These are phyloP conservation scores for Caenorhabditis plicata DNA, from an alignment of 2,888 invertebrate species.

Conservation along the genomic window DNA sequence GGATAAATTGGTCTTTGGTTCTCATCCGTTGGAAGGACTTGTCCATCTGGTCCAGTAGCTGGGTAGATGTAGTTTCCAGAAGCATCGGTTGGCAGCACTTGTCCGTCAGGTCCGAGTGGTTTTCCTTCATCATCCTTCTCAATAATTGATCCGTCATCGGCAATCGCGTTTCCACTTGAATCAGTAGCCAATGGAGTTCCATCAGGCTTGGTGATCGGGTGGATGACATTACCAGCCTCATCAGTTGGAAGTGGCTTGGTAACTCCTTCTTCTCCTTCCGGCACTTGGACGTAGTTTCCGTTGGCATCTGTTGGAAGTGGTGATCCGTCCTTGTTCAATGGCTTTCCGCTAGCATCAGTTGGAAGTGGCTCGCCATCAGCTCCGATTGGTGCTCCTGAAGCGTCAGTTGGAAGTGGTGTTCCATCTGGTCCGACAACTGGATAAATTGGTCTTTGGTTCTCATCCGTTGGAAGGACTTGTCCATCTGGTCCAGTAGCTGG, in stretches of 20 bases:
- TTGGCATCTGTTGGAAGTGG: slow-evolving; percentile 4
- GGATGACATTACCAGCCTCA: slow-evolving; percentile 24
- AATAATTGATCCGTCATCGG: slow-evolving; percentile 3
- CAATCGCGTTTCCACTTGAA: background rate
- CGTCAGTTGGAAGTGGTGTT: slow-evolving; percentile 16
- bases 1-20: background rate
- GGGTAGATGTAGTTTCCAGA: slow-evolving; percentile 5
- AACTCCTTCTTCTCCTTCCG: background rate
- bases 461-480: slow-evolving; percentile 10
- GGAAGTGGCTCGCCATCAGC: background rate
- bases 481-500: slow-evolving; percentile 26
- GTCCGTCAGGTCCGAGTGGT: slow-evolving; percentile 20
- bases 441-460: slow-evolving; percentile 11
- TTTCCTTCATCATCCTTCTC: slow-evolving; percentile 3
- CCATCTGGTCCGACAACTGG: slow-evolving; percentile 23
- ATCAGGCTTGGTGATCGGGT: slow-evolving; percentile 10
- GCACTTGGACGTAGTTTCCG: slow-evolving; percentile 2
- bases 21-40: slow-evolving; percentile 13
- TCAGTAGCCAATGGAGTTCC: slow-evolving; percentile 13
- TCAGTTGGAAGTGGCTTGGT: slow-evolving; percentile 8
- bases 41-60: slow-evolving; percentile 17
- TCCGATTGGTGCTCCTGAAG: slow-evolving; percentile 1
- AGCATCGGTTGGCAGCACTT: slow-evolving; percentile 8
- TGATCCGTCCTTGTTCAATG: background rate
- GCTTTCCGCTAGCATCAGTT: slow-evolving; percentile 3